Evolutionary conservation across 2,888 invertebrate species (phyloP), one percentile per base, ranked within the genome.

Genomic region (Agriopis aurantiaria): DNA sequence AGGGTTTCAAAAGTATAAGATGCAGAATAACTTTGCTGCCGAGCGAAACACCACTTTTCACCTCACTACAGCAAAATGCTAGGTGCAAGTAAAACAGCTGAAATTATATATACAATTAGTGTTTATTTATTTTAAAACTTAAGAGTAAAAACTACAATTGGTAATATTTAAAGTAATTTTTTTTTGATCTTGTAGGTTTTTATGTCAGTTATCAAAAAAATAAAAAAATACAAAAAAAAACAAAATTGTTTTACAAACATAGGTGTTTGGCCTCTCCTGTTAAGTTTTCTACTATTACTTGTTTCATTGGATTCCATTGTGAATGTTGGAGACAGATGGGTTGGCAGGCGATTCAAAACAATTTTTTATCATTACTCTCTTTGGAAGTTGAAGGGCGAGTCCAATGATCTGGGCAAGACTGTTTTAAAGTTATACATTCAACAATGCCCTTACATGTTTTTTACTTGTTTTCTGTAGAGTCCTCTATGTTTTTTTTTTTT

Each of bases 121-220:
- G 49, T 49, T n/a, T 49, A 49, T n/a, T 49, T 14, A 49, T 49
- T 49, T 49, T 49, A 49, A 12, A 49, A n/a, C 11, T 49, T n/a
- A n/a, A 49, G n/a, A 49, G 41, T 41, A 45, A 11, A 8, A 11
- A 49, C 49, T 49, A 14, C 49, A 49, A 49, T 49, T 49, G n/a
- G 49, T 49, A n/a, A n/a, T 49, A 49, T 49, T 49, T n/a, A 49
- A n/a, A 49, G 49, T 49, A 49, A n/a, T n/a, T n/a, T n/a, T 49
- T 45, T 45, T 45, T 0, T n/a, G 49, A 49, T 0, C 49, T 49
- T n/a, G n/a, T 49, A 49, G 0, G 41, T 8, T 45, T n/a, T n/a
- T n/a, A n/a, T n/a, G n/a, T n/a, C n/a, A n/a, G n/a, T n/a, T n/a
- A n/a, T n/a, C n/a, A n/a, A n/a, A n/a, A n/a, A n/a, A n/a, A n/a